phyloP scores from a whole-genome alignment of 1,140 invertebrate species.

The Leptoteleia sp. region DNA sequence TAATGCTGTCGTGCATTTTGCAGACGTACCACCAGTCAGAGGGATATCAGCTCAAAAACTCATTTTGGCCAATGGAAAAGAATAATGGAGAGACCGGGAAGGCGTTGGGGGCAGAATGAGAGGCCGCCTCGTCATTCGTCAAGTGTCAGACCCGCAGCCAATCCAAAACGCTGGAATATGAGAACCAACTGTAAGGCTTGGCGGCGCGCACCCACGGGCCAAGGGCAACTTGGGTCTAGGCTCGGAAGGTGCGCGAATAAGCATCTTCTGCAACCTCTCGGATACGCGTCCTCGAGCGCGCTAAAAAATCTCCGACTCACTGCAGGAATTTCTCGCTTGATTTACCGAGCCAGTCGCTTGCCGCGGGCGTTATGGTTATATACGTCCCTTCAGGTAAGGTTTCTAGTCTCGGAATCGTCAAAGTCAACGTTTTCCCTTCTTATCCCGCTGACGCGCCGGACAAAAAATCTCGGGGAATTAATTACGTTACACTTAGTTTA shows the following conservation, averaged over 20 bases:
- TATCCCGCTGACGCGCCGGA: background rate
- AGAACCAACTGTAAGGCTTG: constrained; percentile 63
- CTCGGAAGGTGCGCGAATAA: constrained; percentile 58
- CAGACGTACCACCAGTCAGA: too few species aligned
- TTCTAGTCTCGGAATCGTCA: constrained; percentile 52
- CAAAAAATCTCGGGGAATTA: constrained; percentile 1
- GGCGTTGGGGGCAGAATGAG: constrained; percentile 67
- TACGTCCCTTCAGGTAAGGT: constrained; percentile 42
- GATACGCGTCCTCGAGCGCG: constrained; percentile 57
- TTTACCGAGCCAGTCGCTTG: constrained; percentile 61
- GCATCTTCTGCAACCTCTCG: constrained; percentile 57
- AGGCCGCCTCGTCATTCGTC: constrained; percentile 80
- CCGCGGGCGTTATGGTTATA: constrained; percentile 60
- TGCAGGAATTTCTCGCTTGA: constrained; percentile 67
- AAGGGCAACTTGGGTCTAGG: constrained; percentile 68
- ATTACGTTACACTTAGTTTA: constrained; percentile 16
- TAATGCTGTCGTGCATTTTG: background rate
- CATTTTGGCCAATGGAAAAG: constrained; percentile 51
- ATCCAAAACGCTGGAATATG: constrained; percentile 75
- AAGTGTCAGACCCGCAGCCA: constrained; percentile 79
- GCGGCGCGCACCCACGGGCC: constrained; percentile 73
- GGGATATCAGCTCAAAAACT: constrained; percentile 9
- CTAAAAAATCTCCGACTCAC: constrained; percentile 54
- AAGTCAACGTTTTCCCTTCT: constrained; percentile 34
- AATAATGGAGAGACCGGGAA: constrained; percentile 70